Base-by-base conservation (phyloP, 2,797 vertebrate genomes). In the Chromis chromis region DNA sequence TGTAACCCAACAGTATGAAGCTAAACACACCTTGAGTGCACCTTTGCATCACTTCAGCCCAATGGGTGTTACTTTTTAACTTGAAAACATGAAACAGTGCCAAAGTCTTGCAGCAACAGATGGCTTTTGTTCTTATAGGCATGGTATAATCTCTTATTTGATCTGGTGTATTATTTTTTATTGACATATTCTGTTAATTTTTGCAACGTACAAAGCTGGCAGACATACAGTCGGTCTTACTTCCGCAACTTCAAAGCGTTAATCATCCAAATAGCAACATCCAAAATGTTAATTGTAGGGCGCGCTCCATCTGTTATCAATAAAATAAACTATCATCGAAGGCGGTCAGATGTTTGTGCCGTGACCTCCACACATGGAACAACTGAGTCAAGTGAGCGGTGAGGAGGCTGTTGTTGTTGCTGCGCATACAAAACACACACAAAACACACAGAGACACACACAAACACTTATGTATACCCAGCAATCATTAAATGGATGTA, bases 401-500 rank as follows among this genome's bases (percentile, higher is more conserved):
- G 42, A 70, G 62, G 60, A 75, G 63, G 36, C 69, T 49, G 70
- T 33, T 80, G 74, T 54, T 31, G 31, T 9, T 31, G 31, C 28
- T 31, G 28, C 4, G 28, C 28, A 28, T 5, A 28, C 44, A 50
- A 55, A 69, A 62, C 65, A 70, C 53, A 73, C 48, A 55, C 55
- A 78, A 53, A 69, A 52, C 60, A 60, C 6, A 60, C 57, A 77
- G 57, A 78, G 62, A 70, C 63, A 56, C 69, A 65, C 44, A 73
- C 60, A 58, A 59, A 71, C 52, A 64, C 50, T 65, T 25, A 9
- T 52, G 25, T 57, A 68, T 4, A 31, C 60, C 7, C 49, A 55
- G 70, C 65, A 84, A 67, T 84, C 81, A 85, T 90, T 88, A 87
- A 84, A 88, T 82, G 55, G 85, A 88, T 78, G 78, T 79, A 71